These are phyloP conservation scores for Crenuchus spilurus DNA, from an alignment of 2,797 vertebrate species.

Conservation along the genomic window DNA sequence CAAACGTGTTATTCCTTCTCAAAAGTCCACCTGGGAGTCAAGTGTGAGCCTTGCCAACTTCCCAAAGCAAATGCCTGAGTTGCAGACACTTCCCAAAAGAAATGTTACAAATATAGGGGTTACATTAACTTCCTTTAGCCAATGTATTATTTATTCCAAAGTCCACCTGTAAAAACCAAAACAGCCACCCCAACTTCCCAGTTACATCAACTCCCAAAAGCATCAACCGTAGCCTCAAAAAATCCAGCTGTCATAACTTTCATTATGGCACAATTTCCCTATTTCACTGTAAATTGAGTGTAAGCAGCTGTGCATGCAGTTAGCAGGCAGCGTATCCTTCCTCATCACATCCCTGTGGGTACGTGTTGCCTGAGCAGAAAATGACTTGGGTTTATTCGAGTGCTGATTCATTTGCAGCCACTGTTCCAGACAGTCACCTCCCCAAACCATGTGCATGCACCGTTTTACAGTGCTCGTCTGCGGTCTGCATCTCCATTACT, in stretches of 20 bases:
- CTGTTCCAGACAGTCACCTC: not conserved
- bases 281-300: not conserved
- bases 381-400: slow-evolving; percentile 6
- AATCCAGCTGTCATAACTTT: not conserved
- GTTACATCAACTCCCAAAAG: not conserved
- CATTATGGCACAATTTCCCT: not conserved
- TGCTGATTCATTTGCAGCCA: not conserved
- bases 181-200: not conserved
- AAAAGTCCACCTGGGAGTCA: too few species aligned
- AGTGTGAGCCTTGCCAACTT: not conserved
- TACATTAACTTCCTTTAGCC: not conserved
- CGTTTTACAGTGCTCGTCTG: not conserved
- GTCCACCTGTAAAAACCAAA: too few species aligned
- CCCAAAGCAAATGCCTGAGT: not conserved
- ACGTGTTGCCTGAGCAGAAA: not conserved
- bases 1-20: too few species aligned
- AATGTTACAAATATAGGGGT: too few species aligned
- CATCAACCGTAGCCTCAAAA: not conserved
- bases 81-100: not conserved
- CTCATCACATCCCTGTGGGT: not conserved
- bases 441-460: not conserved
- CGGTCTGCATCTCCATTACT: too few species aligned
- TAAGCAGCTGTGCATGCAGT: not conserved
- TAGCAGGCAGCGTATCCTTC: too few species aligned
- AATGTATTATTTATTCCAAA: too few species aligned